These are phyloP conservation scores for Corythornis madagascariensis DNA, from an alignment of 2,113 vertebrate genomes.

Conservation along the genomic window DNA sequence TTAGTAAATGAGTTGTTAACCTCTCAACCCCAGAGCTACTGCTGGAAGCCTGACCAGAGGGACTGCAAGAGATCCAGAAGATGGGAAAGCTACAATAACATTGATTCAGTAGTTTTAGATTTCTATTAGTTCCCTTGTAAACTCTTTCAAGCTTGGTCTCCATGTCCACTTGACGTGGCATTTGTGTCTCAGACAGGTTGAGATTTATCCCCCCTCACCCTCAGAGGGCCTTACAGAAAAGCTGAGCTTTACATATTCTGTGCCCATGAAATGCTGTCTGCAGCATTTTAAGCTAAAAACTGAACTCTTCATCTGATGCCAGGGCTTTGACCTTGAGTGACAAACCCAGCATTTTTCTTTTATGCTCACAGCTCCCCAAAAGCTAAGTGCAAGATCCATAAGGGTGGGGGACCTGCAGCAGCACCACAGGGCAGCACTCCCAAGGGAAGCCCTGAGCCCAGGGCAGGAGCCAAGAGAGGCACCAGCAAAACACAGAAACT, in stretches of 20 bases:
- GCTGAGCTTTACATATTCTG: neutral
- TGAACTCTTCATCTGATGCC: neutral
- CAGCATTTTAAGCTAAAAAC: neutral
- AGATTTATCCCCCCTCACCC: neutral
- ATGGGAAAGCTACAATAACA: conserved; percentile 47
- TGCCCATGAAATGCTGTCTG: neutral
- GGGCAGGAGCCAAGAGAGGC: neutral
- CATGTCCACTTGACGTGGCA: neutral
- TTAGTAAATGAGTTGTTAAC: conserved; percentile 76
- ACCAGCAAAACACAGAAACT: neutral
- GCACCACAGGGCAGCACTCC: neutral
- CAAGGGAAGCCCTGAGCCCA: neutral
- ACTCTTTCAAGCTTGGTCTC: conserved; percentile 8
- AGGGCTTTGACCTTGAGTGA: neutral
- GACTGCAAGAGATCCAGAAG: conserved; percentile 41
- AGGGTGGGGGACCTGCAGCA: neutral
- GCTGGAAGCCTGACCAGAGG: conserved; percentile 63
- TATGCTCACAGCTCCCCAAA: neutral
- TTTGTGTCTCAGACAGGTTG: neutral
- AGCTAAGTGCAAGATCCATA: neutral
- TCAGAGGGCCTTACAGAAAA: neutral
- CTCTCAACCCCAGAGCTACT: conserved; percentile 58
- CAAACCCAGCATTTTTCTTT: neutral
- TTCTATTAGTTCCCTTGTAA: conserved; percentile 30
- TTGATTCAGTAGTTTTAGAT: conserved; percentile 44